These are phyloP conservation scores for Coregonus sp. DNA, from an alignment of 2,797 vertebrate species.

Conservation along the genomic window DNA sequence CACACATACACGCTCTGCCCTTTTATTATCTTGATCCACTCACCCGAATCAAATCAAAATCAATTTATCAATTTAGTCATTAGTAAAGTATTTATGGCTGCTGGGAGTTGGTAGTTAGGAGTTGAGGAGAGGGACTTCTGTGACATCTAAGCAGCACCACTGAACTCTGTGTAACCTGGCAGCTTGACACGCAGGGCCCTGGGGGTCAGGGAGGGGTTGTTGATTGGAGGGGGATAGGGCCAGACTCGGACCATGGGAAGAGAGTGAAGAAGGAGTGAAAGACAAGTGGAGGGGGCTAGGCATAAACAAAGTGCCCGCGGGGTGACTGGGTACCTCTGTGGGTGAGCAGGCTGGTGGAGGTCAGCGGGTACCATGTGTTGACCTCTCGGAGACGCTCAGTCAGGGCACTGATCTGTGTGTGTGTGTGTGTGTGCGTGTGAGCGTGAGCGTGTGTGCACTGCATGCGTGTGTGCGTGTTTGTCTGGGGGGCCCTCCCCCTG, in stretches of 20 bases:
- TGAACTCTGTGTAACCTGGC: slow-evolving; percentile 70
- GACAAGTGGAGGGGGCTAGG: slow-evolving; percentile 21
- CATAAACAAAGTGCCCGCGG: slow-evolving; percentile 33
- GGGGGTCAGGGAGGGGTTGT: slow-evolving; percentile 36
- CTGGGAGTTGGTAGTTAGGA: neutral
- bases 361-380: neutral
- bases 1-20: neutral
- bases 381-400: neutral
- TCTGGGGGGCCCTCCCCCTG: slow-evolving; percentile 37
- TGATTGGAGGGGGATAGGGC: neutral
- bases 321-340: slow-evolving; percentile 20
- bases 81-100: slow-evolving; percentile 3
- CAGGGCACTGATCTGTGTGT: neutral
- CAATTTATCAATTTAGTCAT: neutral
- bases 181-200: slow-evolving; percentile 26
- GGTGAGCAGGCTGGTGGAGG: slow-evolving; percentile 10
- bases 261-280: slow-evolving; percentile 18
- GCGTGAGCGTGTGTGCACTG: slow-evolving; percentile 1
- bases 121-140: slow-evolving; percentile 31
- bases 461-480: slow-evolving; percentile 23
- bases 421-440: neutral
- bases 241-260: slow-evolving; percentile 20
- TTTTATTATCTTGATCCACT: neutral
- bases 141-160: slow-evolving; percentile 48
- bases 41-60: too few species aligned